phyloP scores from a whole-genome alignment of 2,888 invertebrate species.

The Drosophila mimica region DNA sequence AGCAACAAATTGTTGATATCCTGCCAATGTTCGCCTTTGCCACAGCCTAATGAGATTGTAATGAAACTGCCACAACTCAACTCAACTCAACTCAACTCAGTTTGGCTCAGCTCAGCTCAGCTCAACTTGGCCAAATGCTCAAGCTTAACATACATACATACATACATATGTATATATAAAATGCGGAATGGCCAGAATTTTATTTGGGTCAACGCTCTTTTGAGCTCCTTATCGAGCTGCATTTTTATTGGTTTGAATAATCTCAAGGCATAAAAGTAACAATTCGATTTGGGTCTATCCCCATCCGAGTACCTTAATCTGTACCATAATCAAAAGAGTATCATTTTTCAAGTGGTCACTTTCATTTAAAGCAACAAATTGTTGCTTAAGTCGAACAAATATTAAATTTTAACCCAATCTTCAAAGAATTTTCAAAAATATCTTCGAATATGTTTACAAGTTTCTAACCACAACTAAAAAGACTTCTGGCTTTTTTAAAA shows the following conservation, averaged over 20 bases:
- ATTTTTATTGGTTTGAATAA: not conserved
- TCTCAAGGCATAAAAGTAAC: not conserved
- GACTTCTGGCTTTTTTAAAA: not conserved
- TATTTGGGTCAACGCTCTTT: not conserved
- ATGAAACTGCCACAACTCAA: slow-evolving; percentile 24
- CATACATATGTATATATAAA: not conserved
- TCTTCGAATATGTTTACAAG: not conserved
- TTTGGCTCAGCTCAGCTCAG: not conserved
- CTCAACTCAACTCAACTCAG: not conserved
- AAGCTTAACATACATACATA: not conserved
- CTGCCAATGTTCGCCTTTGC: slow-evolving; percentile 21
- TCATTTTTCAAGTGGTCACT: too few species aligned
- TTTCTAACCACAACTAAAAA: too few species aligned
- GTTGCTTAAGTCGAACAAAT: not conserved
- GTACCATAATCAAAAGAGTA: not conserved
- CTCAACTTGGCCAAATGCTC: not conserved
- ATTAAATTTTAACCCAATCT: not conserved
- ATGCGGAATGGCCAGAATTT: not conserved
- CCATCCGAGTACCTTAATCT: not conserved
- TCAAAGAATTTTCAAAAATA: not conserved
- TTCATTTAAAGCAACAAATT: not conserved
- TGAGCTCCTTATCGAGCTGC: not conserved
- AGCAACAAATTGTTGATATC: slow-evolving; percentile 55
- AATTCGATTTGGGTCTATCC: not conserved
- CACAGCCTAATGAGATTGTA: slow-evolving; percentile 51